Evolutionary conservation across 2,888 invertebrate species (phyloP).

Genomic region (Tiliacea citrago): DNA sequence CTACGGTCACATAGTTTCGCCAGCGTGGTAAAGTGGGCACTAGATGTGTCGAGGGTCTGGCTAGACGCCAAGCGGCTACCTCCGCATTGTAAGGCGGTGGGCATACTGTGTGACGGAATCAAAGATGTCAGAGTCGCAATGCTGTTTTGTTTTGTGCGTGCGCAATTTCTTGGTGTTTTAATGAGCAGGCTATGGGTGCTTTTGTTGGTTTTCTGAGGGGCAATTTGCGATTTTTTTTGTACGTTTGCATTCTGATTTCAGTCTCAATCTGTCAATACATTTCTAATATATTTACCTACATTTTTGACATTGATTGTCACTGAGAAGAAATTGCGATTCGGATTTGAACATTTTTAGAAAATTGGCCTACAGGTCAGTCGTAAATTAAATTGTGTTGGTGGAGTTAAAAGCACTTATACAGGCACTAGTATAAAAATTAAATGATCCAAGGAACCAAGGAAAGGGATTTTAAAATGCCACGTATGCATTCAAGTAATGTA

Average conservation of each 20-base stretch:
- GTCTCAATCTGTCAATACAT: background rate
- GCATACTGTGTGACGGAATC: slow-evolving; percentile 21
- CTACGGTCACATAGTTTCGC: slow-evolving; percentile 69
- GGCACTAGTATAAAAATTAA: too few relatives aligned
- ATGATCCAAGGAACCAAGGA: background rate
- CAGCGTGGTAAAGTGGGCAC: slow-evolving; percentile 77
- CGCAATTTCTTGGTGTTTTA: slow-evolving; percentile 18
- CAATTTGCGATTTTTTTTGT: background rate
- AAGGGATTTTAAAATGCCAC: background rate
- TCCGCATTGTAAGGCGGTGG: slow-evolving; percentile 63
- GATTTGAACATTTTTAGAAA: background rate
- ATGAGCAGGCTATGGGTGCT: background rate
- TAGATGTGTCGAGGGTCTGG: slow-evolving; percentile 80
- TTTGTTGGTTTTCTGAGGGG: background rate
- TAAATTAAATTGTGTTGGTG: background rate
- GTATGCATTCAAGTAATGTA: background rate
- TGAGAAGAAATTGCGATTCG: background rate
- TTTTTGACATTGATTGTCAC: background rate
- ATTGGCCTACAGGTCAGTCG: background rate
- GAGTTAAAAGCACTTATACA: background rate
- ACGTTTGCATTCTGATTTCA: background rate
- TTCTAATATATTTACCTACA: background rate
- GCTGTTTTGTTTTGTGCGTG: slow-evolving; percentile 20
- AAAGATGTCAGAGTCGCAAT: background rate
- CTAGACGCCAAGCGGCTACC: slow-evolving; percentile 74